A percentile compares a stretch with the other conserved stretches of the same genome.
Evolutionary conservation across 1,140 invertebrate genomes (phyloP).

Genomic region (Drosophila carrolli): DNA sequence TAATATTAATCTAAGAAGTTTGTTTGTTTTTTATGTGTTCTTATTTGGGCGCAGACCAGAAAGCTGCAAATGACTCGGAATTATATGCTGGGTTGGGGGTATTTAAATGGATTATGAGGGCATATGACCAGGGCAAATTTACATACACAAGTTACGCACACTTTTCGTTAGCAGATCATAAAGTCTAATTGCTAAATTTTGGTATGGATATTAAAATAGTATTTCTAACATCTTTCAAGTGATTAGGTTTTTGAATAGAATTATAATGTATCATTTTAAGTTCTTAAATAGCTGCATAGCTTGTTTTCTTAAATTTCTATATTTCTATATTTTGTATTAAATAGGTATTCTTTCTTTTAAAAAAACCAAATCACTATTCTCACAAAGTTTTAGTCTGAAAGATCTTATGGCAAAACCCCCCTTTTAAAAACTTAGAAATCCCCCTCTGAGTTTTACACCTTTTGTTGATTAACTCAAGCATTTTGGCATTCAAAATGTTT

Average conservation of each 20-base stretch:
- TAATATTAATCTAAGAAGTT: constrained; percentile 84
- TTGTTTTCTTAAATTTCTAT: too few relatives aligned
- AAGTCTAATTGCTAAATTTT: not conserved
- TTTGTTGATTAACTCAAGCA: constrained; percentile 51
- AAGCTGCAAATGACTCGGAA: constrained; percentile 43
- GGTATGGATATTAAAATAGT: too few relatives aligned
- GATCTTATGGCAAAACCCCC: not conserved
- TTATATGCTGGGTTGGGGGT: not conserved
- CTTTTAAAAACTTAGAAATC: not conserved
- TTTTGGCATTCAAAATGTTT: constrained; percentile 51
- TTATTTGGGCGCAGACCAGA: constrained; percentile 28
- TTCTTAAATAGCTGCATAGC: too few relatives aligned
- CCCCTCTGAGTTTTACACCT: not conserved
- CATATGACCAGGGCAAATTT: not conserved
- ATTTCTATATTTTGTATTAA: too few relatives aligned
- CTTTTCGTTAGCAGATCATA: not conserved
- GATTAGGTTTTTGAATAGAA: too few relatives aligned
- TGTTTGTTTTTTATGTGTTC: constrained; percentile 65
- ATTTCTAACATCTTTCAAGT: too few relatives aligned
- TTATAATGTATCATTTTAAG: too few relatives aligned
- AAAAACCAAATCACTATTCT: too few relatives aligned
- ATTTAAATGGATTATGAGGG: constrained; percentile 33
- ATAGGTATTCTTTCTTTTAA: too few relatives aligned
- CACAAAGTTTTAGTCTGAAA: not conserved
- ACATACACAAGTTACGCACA: not conserved